Conservation (phyloP, 2,113 vertebrate genomes). For the zebrafish (Danio rerio) region DNA sequence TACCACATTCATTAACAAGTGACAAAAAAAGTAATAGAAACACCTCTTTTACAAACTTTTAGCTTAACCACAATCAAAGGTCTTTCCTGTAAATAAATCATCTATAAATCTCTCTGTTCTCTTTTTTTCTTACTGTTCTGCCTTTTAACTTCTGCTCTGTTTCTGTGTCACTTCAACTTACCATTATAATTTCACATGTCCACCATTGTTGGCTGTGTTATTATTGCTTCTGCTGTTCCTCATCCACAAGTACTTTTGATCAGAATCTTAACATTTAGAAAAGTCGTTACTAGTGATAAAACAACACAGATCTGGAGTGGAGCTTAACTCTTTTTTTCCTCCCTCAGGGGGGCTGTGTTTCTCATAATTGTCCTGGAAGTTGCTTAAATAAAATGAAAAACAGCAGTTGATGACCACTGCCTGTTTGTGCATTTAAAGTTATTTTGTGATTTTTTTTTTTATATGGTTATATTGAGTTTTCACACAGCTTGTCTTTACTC, state of each 20-base stretch:
- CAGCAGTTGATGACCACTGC: background rate
- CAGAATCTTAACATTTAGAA: background rate
- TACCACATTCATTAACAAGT: too few species aligned
- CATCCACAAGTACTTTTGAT: background rate
- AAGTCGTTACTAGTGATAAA: background rate
- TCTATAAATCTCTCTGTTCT: background rate
- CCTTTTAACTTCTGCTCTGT: background rate
- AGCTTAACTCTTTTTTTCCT: background rate
- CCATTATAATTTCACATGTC: background rate
- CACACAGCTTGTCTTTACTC: background rate
- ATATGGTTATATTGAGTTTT: constrained; percentile 41
- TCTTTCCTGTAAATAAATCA: background rate
- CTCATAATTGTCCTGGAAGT: background rate
- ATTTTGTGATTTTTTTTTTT: too few species aligned
- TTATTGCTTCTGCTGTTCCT: background rate
- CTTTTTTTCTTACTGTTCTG: background rate
- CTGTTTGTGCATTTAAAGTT: constrained; percentile 10
- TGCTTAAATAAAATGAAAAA: background rate
- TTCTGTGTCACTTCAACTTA: background rate
- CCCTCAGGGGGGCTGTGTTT: background rate
- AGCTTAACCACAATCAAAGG: background rate
- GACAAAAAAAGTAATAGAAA: too few species aligned
- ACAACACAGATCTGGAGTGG: background rate
- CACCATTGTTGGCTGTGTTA: background rate
- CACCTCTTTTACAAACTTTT: background rate